Evolutionary conservation across 2,113 vertebrate genomes (phyloP), one percentile per base, ranked within the genome.

Genomic region (Pteruthius melanotis): DNA sequence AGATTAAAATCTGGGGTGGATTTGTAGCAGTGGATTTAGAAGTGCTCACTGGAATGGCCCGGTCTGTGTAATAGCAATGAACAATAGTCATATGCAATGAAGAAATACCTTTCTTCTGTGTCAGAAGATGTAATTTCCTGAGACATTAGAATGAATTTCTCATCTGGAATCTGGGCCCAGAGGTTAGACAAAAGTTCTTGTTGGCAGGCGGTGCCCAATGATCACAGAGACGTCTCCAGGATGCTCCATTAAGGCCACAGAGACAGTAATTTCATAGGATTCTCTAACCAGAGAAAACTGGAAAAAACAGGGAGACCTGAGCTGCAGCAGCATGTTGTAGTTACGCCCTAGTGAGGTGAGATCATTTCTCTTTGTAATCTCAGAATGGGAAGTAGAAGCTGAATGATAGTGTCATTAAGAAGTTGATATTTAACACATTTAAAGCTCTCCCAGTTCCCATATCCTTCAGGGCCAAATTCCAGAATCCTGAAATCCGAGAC

Each of bases 311-410:
- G 28, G 74, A 75, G 37, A 16, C 47, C 61, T 93, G 92, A 94
- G 86, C 90, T 95, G 95, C 87, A 90, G 86, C 59, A 83, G 92
- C 92, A 80, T 77, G 88, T 92, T 90, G 59, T 77, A 80, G 88
- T 74, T 93, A 88, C 68, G 0, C 75, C 86, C 90, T 80, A 27
- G 17, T 42, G 37, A 92, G 80, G 42, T 96, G 86, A 97, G 94
- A 83, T 95, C 26, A 93, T 90, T 93, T 77, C 54, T 91, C 42
- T 86, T 86, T 86, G 75, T 86, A 92, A 70, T 90, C 83, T 89
- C 79, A 23, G 85, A 90, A 77, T 3, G 69, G 53, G 85, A 95
- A 88, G 57, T 49, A 85, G 85, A 88, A 88, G 60, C 40, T 70
- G 82, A 83, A 85, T 77, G 50, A 59, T 15, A 63, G 27, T 64